Percentiles rank a stretch among this genome's conserved stretches.
Evolutionary conservation across 2,113 vertebrate genomes (phyloP).

Genomic region (Petrocephalus zakoni): DNA sequence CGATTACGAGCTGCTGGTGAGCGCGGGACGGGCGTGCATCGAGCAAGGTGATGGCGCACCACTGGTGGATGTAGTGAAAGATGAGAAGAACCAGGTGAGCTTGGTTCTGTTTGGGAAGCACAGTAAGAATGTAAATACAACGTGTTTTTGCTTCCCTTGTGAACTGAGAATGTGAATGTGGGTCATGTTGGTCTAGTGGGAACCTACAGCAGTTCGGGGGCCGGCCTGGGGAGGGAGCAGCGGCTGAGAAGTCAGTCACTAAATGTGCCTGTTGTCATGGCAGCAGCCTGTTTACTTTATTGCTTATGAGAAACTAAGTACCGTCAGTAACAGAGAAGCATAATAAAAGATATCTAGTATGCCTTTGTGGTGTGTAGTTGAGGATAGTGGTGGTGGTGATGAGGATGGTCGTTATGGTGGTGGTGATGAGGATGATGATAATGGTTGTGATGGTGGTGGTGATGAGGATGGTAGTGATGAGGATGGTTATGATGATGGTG

Average conservation of each 20-base stretch:
- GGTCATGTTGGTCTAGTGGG: background rate
- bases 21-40: slow-evolving; percentile 76
- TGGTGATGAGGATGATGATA: no score
- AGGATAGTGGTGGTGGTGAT: no score
- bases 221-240: background rate
- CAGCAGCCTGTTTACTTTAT: background rate
- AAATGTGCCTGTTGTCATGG: background rate
- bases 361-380: background rate
- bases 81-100: slow-evolving; percentile 83
- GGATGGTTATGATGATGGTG: no score
- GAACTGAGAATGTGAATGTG: background rate
- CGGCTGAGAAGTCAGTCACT: background rate
- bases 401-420: no score
- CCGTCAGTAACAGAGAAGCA: background rate
- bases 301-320: background rate
- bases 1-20: slow-evolving; percentile 78
- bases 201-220: background rate
- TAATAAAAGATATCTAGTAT: background rate
- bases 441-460: no score
- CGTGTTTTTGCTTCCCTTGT: background rate
- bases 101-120: background rate
- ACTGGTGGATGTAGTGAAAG: slow-evolving; percentile 79
- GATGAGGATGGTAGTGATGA: background rate
- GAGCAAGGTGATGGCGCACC: slow-evolving; percentile 75
- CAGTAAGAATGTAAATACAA: background rate